Base-by-base conservation (phyloP, 2,888 invertebrate genomes). In the Chalcosyrphus nemorum region DNA sequence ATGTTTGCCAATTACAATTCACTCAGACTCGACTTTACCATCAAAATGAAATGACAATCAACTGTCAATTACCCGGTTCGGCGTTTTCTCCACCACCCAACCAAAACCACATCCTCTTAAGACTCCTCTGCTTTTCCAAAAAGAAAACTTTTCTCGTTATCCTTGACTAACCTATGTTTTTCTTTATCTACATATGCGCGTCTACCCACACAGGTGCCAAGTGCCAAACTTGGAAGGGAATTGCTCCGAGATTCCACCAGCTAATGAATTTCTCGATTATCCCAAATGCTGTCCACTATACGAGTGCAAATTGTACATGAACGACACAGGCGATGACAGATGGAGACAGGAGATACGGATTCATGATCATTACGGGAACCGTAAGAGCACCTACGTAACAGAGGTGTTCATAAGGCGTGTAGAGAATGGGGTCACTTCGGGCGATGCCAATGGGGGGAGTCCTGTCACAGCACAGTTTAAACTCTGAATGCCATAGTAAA, bases 231-330 rank as follows among this genome's bases (percentile, higher is more conserved):
- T 89, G 2, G 87, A 88, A 7, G 90, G 91, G 19, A 86, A 87
- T 43, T 91, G 91, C 54, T 75, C 75, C 4, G 74, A 86, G 2
- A 29, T 89, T 7, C 88, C 88, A 2, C 75, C 88, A 9, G 87
- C 87, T 5, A 88, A 89, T 59, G 75, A 86, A 21, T 88, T 87
- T 70, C 86, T 88, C 2, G 88, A 88, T 43, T 91, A 90, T 87
- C 91, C 91, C 0, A 87, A 86, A 15, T 91, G 91, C 38, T 91
- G 91, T 78, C 90, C 91, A 0, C 61, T 88, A 17, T 90, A 89
- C 70, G 88, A 89, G 61, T 91, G 91, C 81, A 89, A 86, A 68
- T 88, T 86, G 9, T 87, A 87, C 32, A 63, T 61, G 1, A 87
- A 87, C 70, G 86, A 88, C 13, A 81, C n/a, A n/a, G n/a, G n/a